Evolutionary conservation across 2,888 invertebrate species (phyloP).

Genomic region (Anagyrus pseudococci): DNA sequence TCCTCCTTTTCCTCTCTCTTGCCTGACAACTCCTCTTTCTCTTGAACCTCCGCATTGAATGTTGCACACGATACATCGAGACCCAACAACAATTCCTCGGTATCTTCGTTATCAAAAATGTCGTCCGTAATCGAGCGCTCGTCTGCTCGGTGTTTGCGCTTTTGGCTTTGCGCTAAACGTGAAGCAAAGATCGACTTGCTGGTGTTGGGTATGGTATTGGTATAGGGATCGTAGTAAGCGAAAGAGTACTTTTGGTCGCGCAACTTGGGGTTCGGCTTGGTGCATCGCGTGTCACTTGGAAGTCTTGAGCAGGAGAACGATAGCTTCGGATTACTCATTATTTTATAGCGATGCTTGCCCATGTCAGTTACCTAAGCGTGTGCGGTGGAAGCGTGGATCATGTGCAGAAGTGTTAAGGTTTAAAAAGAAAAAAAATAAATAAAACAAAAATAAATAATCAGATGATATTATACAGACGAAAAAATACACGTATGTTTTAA

Average conservation of each 20-base stretch:
- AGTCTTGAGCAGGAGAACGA: slow-evolving; percentile 43
- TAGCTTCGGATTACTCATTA: slow-evolving; percentile 43
- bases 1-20: slow-evolving; percentile 15
- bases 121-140: background rate
- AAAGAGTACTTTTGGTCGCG: slow-evolving; percentile 41
- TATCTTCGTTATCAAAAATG: background rate
- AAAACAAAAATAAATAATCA: slow-evolving; percentile 11
- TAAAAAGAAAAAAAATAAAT: slow-evolving; percentile 22
- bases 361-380: slow-evolving; percentile 50
- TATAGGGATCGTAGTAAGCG: slow-evolving; percentile 50
- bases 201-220: slow-evolving; percentile 42
- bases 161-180: slow-evolving; percentile 5
- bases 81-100: too few species aligned
- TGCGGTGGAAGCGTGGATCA: background rate
- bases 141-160: slow-evolving; percentile 5
- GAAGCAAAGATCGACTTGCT: slow-evolving; percentile 23
- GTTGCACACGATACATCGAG: too few species aligned
- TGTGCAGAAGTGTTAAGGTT: slow-evolving; percentile 9
- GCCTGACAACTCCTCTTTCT: too few species aligned
- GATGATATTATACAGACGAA: background rate
- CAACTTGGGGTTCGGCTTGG: too few species aligned
- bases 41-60: too few species aligned
- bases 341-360: slow-evolving; percentile 49
- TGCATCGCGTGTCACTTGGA: slow-evolving; percentile 40
- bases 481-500: background rate